These are phyloP conservation scores for Dendrolimus pini DNA, from an alignment of 2,888 invertebrate species.

Conservation along the genomic window DNA sequence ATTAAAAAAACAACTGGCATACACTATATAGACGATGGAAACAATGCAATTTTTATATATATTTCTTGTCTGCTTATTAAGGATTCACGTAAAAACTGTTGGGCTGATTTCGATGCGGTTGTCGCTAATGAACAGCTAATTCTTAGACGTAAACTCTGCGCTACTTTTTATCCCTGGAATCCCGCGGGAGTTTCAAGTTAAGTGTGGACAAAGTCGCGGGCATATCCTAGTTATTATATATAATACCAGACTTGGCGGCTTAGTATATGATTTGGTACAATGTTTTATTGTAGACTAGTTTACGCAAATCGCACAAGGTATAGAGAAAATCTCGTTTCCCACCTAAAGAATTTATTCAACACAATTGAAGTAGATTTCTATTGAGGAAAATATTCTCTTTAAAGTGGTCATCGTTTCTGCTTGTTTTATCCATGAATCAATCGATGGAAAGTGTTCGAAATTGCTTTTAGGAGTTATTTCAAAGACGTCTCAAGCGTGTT, in stretches of 20 bases:
- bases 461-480: background rate
- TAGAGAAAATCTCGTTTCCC: background rate
- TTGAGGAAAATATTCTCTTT: background rate
- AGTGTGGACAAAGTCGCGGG: no score
- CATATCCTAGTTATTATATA: no score
- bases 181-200: no score
- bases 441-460: background rate
- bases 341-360: background rate
- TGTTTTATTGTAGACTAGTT: background rate
- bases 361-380: slow-evolving; percentile 2
- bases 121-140: no score
- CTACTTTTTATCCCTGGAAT: no score
- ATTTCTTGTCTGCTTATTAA: no score
- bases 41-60: no score
- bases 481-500: background rate
- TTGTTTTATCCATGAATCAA: background rate
- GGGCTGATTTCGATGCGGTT: no score
- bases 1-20: no score
- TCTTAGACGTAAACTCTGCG: no score
- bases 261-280: background rate
- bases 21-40: no score
- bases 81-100: no score
- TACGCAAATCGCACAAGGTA: background rate
- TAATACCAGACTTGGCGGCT: background rate
- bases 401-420: background rate